Evolutionary conservation across 1,140 invertebrate genomes (phyloP), one percentile per base, ranked within the genome.

Genomic region (Phymorhynchus buccinoides): DNA sequence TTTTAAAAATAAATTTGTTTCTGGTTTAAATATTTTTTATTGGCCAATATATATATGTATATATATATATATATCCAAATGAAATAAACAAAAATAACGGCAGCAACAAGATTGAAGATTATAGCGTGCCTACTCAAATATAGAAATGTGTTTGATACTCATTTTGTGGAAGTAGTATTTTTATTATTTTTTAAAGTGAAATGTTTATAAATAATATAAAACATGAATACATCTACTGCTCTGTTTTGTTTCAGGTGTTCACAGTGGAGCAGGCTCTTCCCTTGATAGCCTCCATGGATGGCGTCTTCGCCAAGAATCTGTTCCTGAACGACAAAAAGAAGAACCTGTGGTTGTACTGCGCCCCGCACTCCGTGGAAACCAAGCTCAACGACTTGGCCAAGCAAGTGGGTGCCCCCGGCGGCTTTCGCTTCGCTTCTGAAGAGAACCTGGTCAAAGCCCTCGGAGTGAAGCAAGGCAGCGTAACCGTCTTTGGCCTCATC

Each of bases 281-380:
- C 12, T 86, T 93, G 80, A 86, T 93, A 27, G 48, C 68, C 30
- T 80, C 90, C 68, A 71, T 92, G 48, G 85, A 90, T 14, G 93
- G 93, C 32, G 82, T 90, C 66, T 89, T 90, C 85, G 89, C 91
- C n/a, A 94, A 94, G 85, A 94, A 94, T 85, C 89, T 94, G 1
- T 94, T 94, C 83, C 85, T 94, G 16, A 89, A 88, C 84, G 93
- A 94, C 88, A 94, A 93, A 86, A 93, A 93, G 89, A 93, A 93
- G 83, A 85, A 87, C 35, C 87, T 94, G 7, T 94, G 90, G 86
- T 86, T 94, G 27, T 88, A 93, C 30, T 91, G 93, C 77, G 92
- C 91, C 12, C 86, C 90, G 22, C 92, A 94, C 87, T 89, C 93
- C 87, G 85, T 86, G 1, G 87, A 93, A 35, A 87, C 94, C 32